Percentiles rank a stretch among this genome's conserved stretches.
Conservation (phyloP, 2,113 vertebrate species). For the Calidris pygmaea region DNA sequence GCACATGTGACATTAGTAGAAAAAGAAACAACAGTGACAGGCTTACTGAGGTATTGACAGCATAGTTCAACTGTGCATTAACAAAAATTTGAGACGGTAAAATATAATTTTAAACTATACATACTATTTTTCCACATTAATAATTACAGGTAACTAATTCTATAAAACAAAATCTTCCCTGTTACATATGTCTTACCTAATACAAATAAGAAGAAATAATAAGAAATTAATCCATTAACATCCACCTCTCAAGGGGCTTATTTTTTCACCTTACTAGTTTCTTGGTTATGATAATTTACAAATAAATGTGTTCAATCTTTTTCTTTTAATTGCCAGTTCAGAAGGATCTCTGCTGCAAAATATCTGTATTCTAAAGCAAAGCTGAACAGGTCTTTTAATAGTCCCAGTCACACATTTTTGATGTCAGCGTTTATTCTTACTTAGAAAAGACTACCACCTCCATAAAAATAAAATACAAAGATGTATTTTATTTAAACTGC, state of each 20-base stretch:
- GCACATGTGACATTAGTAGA: neutral
- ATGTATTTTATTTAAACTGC: neutral
- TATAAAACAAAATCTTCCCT: neutral
- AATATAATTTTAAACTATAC: neutral
- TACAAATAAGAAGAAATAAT: neutral
- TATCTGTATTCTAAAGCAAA: neutral
- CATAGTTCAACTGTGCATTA: neutral
- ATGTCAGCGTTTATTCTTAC: neutral
- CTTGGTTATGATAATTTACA: neutral
- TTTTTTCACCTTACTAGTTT: neutral
- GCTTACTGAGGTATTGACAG: neutral
- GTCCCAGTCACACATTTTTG: neutral
- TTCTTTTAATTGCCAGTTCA: neutral
- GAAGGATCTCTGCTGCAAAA: neutral
- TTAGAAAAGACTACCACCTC: neutral
- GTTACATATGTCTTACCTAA: neutral
- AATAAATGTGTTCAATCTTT: neutral
- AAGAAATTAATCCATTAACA: neutral
- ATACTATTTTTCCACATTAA: neutral
- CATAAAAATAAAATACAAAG: slow-evolving; percentile 4
- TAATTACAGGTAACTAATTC: neutral
- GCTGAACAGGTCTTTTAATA: neutral
- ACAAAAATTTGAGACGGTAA: neutral
- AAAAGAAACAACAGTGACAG: neutral
- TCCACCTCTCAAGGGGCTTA: neutral